phyloP scores from a whole-genome alignment of 2,113 vertebrate species.

The Podiceps cristatus region DNA sequence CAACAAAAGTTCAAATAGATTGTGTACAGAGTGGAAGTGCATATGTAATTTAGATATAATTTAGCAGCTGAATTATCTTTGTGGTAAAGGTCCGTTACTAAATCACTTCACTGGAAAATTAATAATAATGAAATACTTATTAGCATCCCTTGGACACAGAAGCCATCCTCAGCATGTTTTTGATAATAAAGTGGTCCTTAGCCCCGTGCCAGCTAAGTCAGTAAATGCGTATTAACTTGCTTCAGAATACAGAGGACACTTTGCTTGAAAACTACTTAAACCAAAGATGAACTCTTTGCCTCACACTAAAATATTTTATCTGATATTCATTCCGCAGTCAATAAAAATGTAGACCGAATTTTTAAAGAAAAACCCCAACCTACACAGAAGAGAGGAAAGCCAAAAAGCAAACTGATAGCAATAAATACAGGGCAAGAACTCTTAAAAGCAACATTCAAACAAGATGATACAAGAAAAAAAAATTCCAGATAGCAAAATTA shows the following conservation, averaged over 20 bases:
- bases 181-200: conserved; percentile 1
- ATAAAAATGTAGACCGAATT: neutral
- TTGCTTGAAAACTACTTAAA: neutral
- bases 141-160: neutral
- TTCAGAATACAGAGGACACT: neutral
- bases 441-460: neutral
- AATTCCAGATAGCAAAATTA: neutral
- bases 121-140: conserved; percentile 5
- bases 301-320: neutral
- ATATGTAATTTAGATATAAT: conserved; percentile 14
- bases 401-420: neutral
- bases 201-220: neutral
- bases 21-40: neutral
- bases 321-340: neutral
- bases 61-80: conserved; percentile 21
- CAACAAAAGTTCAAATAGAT: neutral
- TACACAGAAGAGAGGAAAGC: neutral
- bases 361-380: neutral
- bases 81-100: neutral
- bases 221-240: neutral
- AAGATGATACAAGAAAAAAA: neutral
- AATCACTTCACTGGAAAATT: conserved; percentile 32
- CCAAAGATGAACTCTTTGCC: neutral
- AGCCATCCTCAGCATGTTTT: neutral
- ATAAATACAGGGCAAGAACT: neutral